Conservation (phyloP, 2,797 vertebrate species). For the Myotis daubentonii region DNA sequence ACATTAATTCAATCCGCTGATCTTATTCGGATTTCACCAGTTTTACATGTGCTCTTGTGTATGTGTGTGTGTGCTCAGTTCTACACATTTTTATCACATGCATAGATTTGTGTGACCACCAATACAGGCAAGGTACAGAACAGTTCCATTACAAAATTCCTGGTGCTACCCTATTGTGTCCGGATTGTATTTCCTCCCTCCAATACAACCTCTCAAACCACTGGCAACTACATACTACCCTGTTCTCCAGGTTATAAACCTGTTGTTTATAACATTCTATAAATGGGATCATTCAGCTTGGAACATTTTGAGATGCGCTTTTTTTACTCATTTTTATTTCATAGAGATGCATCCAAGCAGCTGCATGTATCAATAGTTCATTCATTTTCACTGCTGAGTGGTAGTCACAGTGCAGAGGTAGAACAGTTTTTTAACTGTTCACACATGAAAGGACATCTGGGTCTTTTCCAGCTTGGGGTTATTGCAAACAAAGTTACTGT, state of each 20-base stretch:
- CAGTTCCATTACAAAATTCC: neutral
- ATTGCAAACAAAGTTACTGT: neutral
- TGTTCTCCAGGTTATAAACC: neutral
- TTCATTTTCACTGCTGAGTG: neutral
- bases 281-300: neutral
- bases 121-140: neutral
- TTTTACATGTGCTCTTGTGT: neutral
- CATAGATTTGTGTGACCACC: neutral
- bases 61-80: neutral
- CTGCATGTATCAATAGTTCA: neutral
- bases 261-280: neutral
- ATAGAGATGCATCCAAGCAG: neutral
- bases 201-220: rapidly evolving
- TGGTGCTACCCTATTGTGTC: too few species aligned
- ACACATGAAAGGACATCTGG: neutral
- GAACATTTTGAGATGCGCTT: neutral
- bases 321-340: neutral
- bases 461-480: neutral
- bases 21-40: neutral
- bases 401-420: neutral
- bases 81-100: neutral
- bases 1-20: neutral
- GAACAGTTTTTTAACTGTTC: neutral
- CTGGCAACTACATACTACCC: neutral
- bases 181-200: too few species aligned